A percentile compares a stretch with the other conserved stretches of the same genome.
phyloP scores from a whole-genome alignment of 2,888 invertebrate species.

The Cataglyphis altisquamis region DNA sequence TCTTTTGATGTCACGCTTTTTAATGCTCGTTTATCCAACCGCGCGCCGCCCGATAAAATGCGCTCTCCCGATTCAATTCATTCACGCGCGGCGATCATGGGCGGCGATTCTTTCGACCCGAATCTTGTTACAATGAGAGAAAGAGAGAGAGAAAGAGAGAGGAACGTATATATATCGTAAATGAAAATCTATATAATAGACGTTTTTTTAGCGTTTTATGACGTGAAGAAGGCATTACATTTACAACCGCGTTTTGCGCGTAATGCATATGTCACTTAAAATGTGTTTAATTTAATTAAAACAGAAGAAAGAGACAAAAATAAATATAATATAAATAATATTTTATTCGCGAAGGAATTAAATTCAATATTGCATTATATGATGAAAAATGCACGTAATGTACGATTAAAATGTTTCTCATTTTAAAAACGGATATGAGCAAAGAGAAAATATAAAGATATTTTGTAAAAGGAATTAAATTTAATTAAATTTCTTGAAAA shows the following conservation, averaged over 20 bases:
- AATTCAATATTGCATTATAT: background rate
- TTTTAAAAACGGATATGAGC: background rate
- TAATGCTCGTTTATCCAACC: constrained; percentile 23
- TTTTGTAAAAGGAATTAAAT: background rate
- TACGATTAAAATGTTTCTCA: background rate
- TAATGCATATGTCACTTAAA: background rate
- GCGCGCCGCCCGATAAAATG: constrained; percentile 16
- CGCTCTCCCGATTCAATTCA: constrained; percentile 18
- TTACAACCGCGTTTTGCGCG: background rate
- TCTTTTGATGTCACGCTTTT: constrained; percentile 39
- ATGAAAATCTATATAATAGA: background rate
- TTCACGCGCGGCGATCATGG: constrained; percentile 22
- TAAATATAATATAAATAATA: background rate
- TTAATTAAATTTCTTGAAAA: background rate
- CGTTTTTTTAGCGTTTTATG: background rate
- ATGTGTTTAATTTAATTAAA: background rate
- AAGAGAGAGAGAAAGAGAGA: background rate
- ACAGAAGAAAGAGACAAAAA: background rate
- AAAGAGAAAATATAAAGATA: background rate
- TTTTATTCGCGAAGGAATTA: background rate
- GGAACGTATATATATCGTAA: background rate
- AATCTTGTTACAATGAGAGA: background rate
- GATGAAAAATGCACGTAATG: background rate
- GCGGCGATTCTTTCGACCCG: background rate
- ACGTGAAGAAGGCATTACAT: background rate